Evolutionary conservation across 1,140 invertebrate species (phyloP).

Genomic region (Eciton burchellii): DNA sequence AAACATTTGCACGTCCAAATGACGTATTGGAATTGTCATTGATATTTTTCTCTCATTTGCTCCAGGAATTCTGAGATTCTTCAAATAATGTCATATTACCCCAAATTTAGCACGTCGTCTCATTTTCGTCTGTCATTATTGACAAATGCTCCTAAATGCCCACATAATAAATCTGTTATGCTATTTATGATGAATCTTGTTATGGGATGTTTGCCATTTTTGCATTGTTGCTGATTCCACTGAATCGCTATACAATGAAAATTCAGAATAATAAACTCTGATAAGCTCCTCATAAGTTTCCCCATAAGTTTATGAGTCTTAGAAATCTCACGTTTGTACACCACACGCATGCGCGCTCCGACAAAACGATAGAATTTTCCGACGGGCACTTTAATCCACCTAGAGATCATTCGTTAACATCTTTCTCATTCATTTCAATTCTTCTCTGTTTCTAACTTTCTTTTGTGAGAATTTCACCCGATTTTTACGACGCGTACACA

Average conservation of each 20-base stretch:
- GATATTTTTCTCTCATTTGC: conserved; percentile 3
- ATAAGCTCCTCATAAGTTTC: conserved; percentile 73
- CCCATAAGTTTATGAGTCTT: conserved; percentile 74
- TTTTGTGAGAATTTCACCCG: conserved; percentile 14
- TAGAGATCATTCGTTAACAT: conserved; percentile 62
- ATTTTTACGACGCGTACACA: conserved; percentile 76
- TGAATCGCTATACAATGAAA: conserved; percentile 69
- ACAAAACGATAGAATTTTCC: conserved; percentile 51
- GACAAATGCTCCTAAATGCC: conserved; percentile 72
- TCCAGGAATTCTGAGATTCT: conserved; percentile 68
- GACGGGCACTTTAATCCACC: conserved; percentile 64
- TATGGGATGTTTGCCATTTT: conserved; percentile 30
- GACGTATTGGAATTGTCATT: conserved; percentile 14
- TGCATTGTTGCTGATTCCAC: conserved; percentile 60
- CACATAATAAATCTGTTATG: conserved; percentile 58
- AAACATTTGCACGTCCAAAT: conserved; percentile 29
- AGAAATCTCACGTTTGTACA: conserved; percentile 78
- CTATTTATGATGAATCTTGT: conserved; percentile 41
- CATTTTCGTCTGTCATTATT: conserved; percentile 44
- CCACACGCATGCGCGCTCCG: conserved; percentile 39
- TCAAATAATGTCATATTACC: conserved; percentile 61
- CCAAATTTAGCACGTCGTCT: conserved; percentile 59
- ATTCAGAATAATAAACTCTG: conserved; percentile 72
- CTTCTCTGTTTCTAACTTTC: not conserved
- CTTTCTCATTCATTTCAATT: conserved; percentile 6